Conservation (phyloP, 2,888 invertebrate species). For the Diachrysia chrysitis region DNA sequence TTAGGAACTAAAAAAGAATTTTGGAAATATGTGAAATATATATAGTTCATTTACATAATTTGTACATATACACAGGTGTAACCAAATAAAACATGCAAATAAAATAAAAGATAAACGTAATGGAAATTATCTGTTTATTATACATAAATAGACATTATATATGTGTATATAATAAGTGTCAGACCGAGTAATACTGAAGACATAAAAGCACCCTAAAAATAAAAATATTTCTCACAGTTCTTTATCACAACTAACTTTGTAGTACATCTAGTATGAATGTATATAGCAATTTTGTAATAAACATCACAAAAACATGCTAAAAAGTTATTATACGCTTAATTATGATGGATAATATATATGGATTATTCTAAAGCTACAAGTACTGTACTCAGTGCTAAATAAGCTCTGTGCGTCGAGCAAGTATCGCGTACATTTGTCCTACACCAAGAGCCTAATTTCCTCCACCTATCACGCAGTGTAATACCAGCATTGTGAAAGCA, state of each 20-base stretch:
- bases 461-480: slow-evolving; percentile 63
- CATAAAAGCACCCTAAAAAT: slow-evolving; percentile 21
- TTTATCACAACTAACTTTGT: slow-evolving; percentile 21
- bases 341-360: slow-evolving; percentile 23
- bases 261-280: slow-evolving; percentile 14
- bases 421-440: slow-evolving; percentile 68
- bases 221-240: slow-evolving; percentile 18
- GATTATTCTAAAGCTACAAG: slow-evolving; percentile 81
- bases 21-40: no score
- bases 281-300: slow-evolving; percentile 28
- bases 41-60: not conserved
- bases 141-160: slow-evolving; percentile 59
- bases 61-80: slow-evolving; percentile 21
- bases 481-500: slow-evolving; percentile 68
- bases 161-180: slow-evolving; percentile 43
- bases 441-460: slow-evolving; percentile 71
- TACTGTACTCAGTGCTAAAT: slow-evolving; percentile 79
- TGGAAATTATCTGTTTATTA: slow-evolving; percentile 63
- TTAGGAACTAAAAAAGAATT: not conserved
- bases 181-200: slow-evolving; percentile 47
- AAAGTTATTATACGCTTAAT: slow-evolving; percentile 37
- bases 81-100: slow-evolving; percentile 51
- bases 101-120: slow-evolving; percentile 65
- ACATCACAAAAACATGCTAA: slow-evolving; percentile 44
- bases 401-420: slow-evolving; percentile 78